Conservation (phyloP, 2,888 invertebrate species). For the Aricia artaxerxes region DNA sequence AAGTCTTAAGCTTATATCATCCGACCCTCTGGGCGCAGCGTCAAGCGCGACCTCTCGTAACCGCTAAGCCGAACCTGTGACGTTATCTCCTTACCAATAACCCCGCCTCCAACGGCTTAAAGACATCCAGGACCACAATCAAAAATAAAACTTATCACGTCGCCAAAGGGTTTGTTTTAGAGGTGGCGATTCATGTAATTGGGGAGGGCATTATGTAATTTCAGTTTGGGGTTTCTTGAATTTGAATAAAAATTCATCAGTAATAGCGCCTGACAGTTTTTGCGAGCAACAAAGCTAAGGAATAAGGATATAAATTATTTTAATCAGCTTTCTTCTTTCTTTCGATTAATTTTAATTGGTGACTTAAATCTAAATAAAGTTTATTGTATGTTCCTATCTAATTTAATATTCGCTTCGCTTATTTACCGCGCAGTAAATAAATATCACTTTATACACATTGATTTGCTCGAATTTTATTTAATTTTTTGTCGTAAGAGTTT, state of each 20-base stretch:
- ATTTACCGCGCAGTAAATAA: too few species aligned
- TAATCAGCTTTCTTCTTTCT: background rate
- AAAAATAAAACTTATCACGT: background rate
- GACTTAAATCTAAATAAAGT: background rate
- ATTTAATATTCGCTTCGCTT: too few species aligned
- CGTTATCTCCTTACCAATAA: slow-evolving; percentile 61
- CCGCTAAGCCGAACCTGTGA: slow-evolving; percentile 73
- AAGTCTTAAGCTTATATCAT: slow-evolving; percentile 57
- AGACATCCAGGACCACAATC: background rate
- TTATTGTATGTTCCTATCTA: too few species aligned
- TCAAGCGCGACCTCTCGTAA: slow-evolving; percentile 70
- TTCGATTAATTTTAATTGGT: background rate
- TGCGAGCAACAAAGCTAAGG: background rate
- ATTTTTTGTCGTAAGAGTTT: too few species aligned
- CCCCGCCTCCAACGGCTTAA: slow-evolving; percentile 33
- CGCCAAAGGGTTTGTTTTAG: background rate
- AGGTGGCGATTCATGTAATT: background rate
- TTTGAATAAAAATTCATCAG: background rate
- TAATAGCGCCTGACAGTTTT: background rate
- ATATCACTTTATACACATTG: too few species aligned
- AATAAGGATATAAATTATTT: too few species aligned
- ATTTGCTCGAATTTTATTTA: too few species aligned
- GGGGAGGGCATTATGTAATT: too few species aligned
- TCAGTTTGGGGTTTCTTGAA: background rate
- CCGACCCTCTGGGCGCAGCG: slow-evolving; percentile 67